Evolutionary conservation across 1,140 invertebrate genomes (phyloP).

Genomic region (Globodera rostochiensis): DNA sequence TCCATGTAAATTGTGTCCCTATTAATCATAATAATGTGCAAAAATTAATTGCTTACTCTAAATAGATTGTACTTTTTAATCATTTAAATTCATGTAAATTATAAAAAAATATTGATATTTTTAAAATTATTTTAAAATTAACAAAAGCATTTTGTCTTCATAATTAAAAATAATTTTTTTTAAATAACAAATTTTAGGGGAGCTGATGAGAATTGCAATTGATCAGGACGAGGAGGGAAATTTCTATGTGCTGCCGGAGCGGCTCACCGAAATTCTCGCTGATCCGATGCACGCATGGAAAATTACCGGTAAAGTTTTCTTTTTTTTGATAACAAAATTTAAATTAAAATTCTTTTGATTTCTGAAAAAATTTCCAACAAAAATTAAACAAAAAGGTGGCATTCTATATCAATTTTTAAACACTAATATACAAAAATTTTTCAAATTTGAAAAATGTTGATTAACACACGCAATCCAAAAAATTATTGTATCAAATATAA

Average conservation of each 20-base stretch:
- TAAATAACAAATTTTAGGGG: conserved; percentile 40
- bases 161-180: not conserved
- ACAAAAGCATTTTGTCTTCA: too few relatives aligned
- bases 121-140: too few relatives aligned
- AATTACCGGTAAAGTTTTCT: conserved; percentile 43
- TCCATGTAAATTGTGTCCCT: too few relatives aligned
- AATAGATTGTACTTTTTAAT: too few relatives aligned
- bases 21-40: too few relatives aligned
- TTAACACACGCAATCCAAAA: not conserved
- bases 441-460: too few relatives aligned
- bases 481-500: not conserved
- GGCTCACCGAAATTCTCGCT: conserved; percentile 55
- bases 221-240: conserved; percentile 61
- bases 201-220: conserved; percentile 53
- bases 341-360: not conserved
- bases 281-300: conserved; percentile 64
- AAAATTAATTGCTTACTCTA: too few relatives aligned
- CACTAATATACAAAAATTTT: too few relatives aligned
- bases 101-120: too few relatives aligned
- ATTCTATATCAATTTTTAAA: too few relatives aligned
- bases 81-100: too few relatives aligned
- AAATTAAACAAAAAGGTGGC: not conserved
- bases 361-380: not conserved
- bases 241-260: conserved; percentile 61
- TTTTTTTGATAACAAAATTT: conserved; percentile 5